Evolutionary conservation across 2,113 vertebrate species (phyloP), one percentile per base, ranked within the genome.

Genomic region (Chloropsis hardwickii): DNA sequence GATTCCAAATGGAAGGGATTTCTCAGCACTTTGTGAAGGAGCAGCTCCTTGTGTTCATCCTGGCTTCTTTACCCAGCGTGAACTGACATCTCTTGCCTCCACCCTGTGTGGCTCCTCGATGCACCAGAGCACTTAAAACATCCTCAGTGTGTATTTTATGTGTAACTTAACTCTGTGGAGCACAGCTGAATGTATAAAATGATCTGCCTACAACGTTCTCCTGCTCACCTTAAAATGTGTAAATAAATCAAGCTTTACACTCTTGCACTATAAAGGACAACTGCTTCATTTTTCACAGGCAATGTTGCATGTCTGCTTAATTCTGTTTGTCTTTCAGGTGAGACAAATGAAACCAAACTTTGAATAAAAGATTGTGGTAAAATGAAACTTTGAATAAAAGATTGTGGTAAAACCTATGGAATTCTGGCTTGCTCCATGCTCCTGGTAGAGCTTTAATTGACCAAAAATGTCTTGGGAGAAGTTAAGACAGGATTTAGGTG

Each of bases 211-310:
- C 71, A 64, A 19, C 12, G 9, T 71, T 64, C 65, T 66, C 39
- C 81, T 77, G 47, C 78, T 95, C 90, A 86, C 72, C 7, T 88
- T 69, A 53, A 76, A 86, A 39, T 18, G n/a, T 93, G 81, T 93
- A 60, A 94, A 95, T 95, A 94, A 96, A 90, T 74, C 64, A 65
- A 69, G 94, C 85, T 95, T 89, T 87, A 85, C 79, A 79, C 48
- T 74, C 56, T 73, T 88, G 94, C 81, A 77, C 62, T 77, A 18
- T 14, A 42, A 76, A 72, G 61, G 66, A 51, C 29, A 62, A 74
- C 45, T 48, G 72, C 79, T 85, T 88, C 31, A 76, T 95, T 97
- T 91, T 95, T 93, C 92, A 87, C 73, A 72, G 71, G 91, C 84
- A 80, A 1, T 60, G 60, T 53, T 93, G 92, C 81, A 86, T 94